Evolutionary conservation across 2,888 invertebrate genomes (phyloP).

Genomic region (Hydroisotoma schaefferi): DNA sequence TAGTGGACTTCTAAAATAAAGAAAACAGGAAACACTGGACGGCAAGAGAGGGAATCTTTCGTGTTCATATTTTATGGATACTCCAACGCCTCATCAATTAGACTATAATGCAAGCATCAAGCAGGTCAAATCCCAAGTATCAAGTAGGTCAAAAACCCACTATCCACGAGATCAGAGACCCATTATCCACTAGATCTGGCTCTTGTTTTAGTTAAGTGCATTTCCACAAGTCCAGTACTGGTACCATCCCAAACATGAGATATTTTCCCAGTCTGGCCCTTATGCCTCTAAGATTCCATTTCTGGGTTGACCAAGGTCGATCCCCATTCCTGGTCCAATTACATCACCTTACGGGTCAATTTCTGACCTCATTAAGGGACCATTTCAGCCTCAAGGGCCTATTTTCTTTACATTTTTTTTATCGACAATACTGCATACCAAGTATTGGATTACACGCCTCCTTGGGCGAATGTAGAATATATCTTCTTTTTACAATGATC

Average conservation of each 20-base stretch:
- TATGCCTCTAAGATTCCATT: not conserved
- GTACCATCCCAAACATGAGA: too few species aligned
- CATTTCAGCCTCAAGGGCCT: not conserved
- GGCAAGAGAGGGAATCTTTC: constrained; percentile 10
- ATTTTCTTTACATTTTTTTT: not conserved
- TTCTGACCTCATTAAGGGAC: too few species aligned
- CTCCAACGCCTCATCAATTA: not conserved
- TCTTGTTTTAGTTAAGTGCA: too few species aligned
- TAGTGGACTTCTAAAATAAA: not conserved
- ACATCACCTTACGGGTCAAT: not conserved
- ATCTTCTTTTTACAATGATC: not conserved
- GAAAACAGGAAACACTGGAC: not conserved
- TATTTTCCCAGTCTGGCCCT: too few species aligned
- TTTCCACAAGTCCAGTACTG: too few species aligned
- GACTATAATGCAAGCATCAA: not conserved
- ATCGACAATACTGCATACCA: not conserved
- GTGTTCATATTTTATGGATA: not conserved
- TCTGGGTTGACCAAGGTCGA: not conserved
- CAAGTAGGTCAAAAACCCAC: too few species aligned
- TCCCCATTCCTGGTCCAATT: not conserved
- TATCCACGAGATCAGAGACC: too few species aligned
- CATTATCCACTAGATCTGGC: too few species aligned
- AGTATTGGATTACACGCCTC: not conserved
- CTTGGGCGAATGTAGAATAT: not conserved
- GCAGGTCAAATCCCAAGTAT: too few species aligned